Conservation (phyloP, 2,113 vertebrate species). For the Lipophrys pholis region DNA sequence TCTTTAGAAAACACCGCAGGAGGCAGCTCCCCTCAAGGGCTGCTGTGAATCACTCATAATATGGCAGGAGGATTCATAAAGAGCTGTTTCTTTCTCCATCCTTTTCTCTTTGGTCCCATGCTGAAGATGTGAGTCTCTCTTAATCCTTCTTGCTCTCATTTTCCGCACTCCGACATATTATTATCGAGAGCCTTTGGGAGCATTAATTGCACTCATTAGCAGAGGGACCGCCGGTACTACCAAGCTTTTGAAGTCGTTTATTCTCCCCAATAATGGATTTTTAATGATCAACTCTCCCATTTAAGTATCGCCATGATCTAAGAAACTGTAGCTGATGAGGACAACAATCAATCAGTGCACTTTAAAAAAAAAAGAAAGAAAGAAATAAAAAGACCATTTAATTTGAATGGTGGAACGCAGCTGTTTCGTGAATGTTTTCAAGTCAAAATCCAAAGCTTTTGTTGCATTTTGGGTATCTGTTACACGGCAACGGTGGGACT, state of each 20-base stretch:
- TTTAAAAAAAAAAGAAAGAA: slow-evolving; percentile 8
- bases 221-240: slow-evolving; percentile 54
- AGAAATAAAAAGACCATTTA: slow-evolving; percentile 28
- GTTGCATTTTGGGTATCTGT: too few species aligned
- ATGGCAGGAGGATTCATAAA: slow-evolving; percentile 45
- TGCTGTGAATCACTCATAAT: slow-evolving; percentile 54
- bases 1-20: slow-evolving; percentile 40
- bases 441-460: too few species aligned
- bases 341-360: slow-evolving; percentile 64
- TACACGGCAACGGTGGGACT: too few species aligned
- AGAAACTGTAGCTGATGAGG: slow-evolving; percentile 47
- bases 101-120: slow-evolving; percentile 5
- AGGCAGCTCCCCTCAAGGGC: slow-evolving; percentile 21
- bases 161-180: slow-evolving; percentile 39
- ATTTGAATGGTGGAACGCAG: slow-evolving; percentile 32
- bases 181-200: slow-evolving; percentile 66
- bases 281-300: slow-evolving; percentile 65
- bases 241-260: slow-evolving; percentile 70
- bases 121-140: slow-evolving; percentile 39
- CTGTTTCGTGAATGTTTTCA: slow-evolving; percentile 10
- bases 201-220: slow-evolving; percentile 75
- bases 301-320: slow-evolving; percentile 22
- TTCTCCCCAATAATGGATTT: slow-evolving; percentile 72
- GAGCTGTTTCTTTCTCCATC: slow-evolving; percentile 17
- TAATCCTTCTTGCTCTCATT: slow-evolving; percentile 24